A percentile compares a stretch with the other conserved stretches of the same genome.
These are phyloP conservation scores for Coboldia fuscipes DNA, from an alignment of 1,140 invertebrate species.

Conservation along the genomic window DNA sequence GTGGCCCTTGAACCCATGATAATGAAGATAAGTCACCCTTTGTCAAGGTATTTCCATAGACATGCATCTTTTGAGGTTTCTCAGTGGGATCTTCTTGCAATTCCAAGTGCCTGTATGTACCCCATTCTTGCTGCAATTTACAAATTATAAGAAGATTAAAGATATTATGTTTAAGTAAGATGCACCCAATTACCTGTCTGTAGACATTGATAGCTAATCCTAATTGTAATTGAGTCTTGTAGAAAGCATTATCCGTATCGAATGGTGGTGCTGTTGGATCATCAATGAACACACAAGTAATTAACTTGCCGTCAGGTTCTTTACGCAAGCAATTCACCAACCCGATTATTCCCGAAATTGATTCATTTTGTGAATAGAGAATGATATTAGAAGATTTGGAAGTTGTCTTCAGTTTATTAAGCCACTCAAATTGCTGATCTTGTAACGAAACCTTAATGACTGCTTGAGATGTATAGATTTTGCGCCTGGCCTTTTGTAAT, in stretches of 20 bases:
- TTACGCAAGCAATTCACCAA: conserved; percentile 50
- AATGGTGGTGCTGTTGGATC: conserved; percentile 41
- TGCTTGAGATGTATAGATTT: conserved; percentile 9
- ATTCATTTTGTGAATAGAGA: conserved; percentile 34
- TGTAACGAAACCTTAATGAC: conserved; percentile 8
- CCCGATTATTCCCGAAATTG: conserved; percentile 57
- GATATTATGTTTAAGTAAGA: not conserved
- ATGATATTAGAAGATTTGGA: conserved; percentile 24
- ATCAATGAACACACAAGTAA: conserved; percentile 37
- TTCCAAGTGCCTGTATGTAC: conserved; percentile 50
- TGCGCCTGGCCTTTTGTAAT: conserved; percentile 13
- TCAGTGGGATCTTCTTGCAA: conserved; percentile 22
- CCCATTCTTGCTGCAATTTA: conserved; percentile 40
- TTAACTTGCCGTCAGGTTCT: conserved; percentile 40
- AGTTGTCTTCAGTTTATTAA: conserved; percentile 27
- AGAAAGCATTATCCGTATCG: conserved; percentile 33
- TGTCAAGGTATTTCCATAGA: conserved; percentile 52
- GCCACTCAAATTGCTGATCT: conserved; percentile 26
- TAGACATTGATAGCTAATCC: conserved; percentile 70
- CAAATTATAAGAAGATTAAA: not conserved
- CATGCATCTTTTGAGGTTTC: conserved; percentile 27
- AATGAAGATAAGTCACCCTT: conserved; percentile 71
- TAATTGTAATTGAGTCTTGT: conserved; percentile 35
- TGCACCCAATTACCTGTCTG: conserved; percentile 26
- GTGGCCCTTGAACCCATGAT: conserved; percentile 53